Evolutionary conservation across 2,888 invertebrate species (phyloP).

Genomic region (Helobdella robusta): DNA sequence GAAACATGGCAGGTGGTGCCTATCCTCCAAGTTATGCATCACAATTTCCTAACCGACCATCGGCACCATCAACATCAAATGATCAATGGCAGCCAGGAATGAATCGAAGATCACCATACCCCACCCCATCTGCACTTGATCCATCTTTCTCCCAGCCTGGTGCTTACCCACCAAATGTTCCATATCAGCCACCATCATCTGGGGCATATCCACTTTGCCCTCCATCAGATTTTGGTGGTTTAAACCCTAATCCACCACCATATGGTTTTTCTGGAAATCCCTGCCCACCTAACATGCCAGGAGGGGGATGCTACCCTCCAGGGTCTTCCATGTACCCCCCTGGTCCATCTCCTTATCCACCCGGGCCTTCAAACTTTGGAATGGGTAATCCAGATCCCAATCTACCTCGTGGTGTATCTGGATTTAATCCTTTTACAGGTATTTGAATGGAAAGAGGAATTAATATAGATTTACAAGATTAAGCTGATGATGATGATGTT

Average conservation of each 20-base stretch:
- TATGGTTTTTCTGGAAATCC: not conserved
- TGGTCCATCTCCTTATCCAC: constrained; percentile 10
- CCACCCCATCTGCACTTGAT: constrained; percentile 2
- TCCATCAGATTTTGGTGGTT: constrained; percentile 1
- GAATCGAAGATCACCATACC: no score
- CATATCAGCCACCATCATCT: not conserved
- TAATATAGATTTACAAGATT: no score
- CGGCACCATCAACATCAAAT: no score
- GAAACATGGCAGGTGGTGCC: no score
- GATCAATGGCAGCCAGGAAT: no score
- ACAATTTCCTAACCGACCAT: no score
- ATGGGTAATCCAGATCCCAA: not conserved
- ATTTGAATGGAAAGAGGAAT: no score
- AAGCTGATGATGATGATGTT: no score
- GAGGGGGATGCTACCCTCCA: not conserved
- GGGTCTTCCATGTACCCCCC: not conserved
- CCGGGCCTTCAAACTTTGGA: not conserved
- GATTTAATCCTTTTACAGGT: constrained; percentile 9
- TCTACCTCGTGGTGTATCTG: not conserved
- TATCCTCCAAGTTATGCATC: no score
- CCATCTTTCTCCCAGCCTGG: not conserved
- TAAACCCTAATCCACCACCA: not conserved
- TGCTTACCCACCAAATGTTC: not conserved
- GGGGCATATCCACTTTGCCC: constrained; percentile 14
- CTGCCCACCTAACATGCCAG: not conserved